Conservation (phyloP, 1,140 invertebrate genomes). For the Drosophila burlai region DNA sequence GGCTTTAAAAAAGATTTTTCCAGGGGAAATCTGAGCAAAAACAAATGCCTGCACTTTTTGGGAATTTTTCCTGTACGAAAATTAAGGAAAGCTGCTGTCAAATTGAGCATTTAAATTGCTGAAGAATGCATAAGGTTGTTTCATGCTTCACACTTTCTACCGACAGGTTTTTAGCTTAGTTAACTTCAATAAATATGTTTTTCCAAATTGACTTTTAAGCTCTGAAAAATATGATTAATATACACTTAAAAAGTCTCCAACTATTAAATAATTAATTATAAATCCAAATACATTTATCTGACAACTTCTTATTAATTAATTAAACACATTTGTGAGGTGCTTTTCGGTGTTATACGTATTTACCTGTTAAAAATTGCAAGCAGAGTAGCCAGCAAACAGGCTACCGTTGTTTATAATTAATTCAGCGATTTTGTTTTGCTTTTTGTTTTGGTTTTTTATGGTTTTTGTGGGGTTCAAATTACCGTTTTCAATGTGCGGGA, state of each 20-base stretch:
- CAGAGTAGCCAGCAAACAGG: constrained; percentile 30
- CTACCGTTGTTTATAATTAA: constrained; percentile 45
- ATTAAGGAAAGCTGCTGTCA: background rate
- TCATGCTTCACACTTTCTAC: constrained; percentile 27
- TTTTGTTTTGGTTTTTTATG: constrained; percentile 20
- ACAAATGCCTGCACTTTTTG: background rate
- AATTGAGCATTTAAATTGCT: background rate
- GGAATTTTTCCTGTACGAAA: background rate
- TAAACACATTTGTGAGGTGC: background rate
- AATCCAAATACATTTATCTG: background rate
- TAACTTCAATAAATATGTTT: background rate
- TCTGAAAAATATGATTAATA: background rate
- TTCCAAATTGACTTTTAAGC: background rate
- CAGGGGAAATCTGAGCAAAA: background rate
- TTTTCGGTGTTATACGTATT: constrained; percentile 6
- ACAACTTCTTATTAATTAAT: constrained; percentile 5
- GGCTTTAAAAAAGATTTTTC: constrained; percentile 22
- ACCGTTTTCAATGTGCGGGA: constrained; percentile 53
- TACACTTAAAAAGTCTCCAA: background rate
- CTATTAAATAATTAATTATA: background rate
- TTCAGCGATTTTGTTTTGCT: constrained; percentile 35
- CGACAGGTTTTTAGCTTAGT: background rate
- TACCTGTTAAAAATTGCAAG: constrained; percentile 13
- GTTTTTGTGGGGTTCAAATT: constrained; percentile 44
- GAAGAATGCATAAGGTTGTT: background rate